phyloP scores from a whole-genome alignment of 2,113 vertebrate species.

The Crocuta crocuta region DNA sequence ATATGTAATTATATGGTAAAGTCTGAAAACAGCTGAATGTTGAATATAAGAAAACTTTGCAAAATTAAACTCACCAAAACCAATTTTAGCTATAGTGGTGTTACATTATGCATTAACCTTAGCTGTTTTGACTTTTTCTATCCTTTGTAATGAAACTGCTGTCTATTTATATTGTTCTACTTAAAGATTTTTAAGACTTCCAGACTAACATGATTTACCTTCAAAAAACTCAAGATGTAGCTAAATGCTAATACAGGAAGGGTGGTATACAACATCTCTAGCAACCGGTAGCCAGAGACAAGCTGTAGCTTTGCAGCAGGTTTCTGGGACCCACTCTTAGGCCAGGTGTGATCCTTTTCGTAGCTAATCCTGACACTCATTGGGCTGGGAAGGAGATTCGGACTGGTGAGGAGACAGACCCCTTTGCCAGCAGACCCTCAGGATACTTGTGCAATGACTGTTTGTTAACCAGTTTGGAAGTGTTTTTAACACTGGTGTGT shows the following conservation, averaged over 20 bases:
- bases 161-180: neutral
- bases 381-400: neutral
- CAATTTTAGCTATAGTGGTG: neutral
- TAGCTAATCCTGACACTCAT: neutral
- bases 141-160: neutral
- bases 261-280: neutral
- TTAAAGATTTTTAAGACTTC: constrained; percentile 35
- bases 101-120: neutral
- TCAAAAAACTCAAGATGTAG: neutral
- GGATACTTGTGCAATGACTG: neutral
- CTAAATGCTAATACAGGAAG: constrained; percentile 2
- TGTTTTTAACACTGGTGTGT: neutral
- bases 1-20: constrained; percentile 40
- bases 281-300: neutral
- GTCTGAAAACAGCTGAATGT: constrained; percentile 16
- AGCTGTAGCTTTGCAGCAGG: neutral
- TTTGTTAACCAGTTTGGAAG: neutral
- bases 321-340: neutral
- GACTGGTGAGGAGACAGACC: neutral
- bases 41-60: constrained; percentile 25
- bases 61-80: constrained; percentile 32
- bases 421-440: neutral
- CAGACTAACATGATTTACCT: neutral
- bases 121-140: neutral
- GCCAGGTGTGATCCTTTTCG: neutral